These are phyloP conservation scores for Euphydryas editha DNA, from an alignment of 2,888 invertebrate species.

Conservation along the genomic window DNA sequence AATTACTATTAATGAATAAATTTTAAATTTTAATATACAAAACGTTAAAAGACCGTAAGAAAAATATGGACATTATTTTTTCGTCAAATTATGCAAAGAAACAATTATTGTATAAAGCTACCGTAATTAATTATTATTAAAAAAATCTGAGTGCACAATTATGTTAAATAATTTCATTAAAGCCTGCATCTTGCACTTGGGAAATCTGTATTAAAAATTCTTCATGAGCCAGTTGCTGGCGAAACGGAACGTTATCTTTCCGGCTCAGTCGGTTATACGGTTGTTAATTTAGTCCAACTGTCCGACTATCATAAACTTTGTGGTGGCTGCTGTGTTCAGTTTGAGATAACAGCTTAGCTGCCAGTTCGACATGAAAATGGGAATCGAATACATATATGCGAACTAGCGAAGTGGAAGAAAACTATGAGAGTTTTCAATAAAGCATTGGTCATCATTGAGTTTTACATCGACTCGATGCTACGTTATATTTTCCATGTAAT, in stretches of 20 bases:
- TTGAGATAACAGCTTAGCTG: neutral
- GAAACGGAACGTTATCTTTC: neutral
- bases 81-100: too few species aligned
- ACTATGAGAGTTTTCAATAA: too few species aligned
- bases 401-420: neutral
- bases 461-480: too few species aligned
- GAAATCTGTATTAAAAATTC: neutral
- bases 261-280: neutral
- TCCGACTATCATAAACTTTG: conserved; percentile 19
- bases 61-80: too few species aligned
- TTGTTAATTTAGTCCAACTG: conserved; percentile 16
- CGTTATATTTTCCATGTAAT: too few species aligned
- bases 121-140: too few species aligned
- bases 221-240: conserved; percentile 1
- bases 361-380: neutral
- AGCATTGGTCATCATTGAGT: too few species aligned
- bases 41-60: too few species aligned
- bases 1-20: conserved; percentile 84
- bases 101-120: too few species aligned
- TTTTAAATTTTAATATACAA: too few species aligned
- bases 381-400: neutral
- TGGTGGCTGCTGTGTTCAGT: neutral
- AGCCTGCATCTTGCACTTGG: neutral
- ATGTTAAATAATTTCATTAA: neutral
- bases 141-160: neutral